Evolutionary conservation across 2,113 vertebrate species (phyloP).

Genomic region (Poeciliopsis prolifica): DNA sequence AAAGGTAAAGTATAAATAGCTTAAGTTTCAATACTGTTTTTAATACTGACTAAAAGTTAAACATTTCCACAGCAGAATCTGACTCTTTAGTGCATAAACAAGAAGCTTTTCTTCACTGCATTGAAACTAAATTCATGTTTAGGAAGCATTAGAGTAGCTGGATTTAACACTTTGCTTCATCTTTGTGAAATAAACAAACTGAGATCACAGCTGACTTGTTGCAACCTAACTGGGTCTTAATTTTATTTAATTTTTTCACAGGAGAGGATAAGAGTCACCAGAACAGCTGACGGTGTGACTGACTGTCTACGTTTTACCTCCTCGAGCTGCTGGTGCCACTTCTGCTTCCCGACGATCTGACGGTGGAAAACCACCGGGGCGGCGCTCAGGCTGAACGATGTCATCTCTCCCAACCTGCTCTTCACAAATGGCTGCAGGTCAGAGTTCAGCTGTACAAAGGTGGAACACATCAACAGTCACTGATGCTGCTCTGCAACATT

Average conservation of each 20-base stretch:
- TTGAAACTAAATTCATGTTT: background rate
- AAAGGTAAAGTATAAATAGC: background rate
- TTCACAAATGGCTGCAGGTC: constrained; percentile 95
- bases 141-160: background rate
- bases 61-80: background rate
- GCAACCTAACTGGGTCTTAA: background rate
- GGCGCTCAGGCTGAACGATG: constrained; percentile 86
- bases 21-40: background rate
- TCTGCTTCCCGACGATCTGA: constrained; percentile 86
- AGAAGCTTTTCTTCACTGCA: background rate
- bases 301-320: constrained; percentile 79
- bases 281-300: background rate
- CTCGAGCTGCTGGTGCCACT: constrained; percentile 89
- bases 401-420: constrained; percentile 76
- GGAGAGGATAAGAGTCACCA: background rate
- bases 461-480: background rate
- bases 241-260: background rate
- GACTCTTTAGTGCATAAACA: background rate
- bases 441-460: constrained; percentile 86
- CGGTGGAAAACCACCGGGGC: constrained; percentile 93
- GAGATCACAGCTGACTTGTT: background rate
- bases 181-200: background rate
- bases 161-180: background rate
- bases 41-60: too few relatives aligned
- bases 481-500: constrained; percentile 2